Evolutionary conservation across 2,797 vertebrate species (phyloP).

Genomic region (Falco concolor): DNA sequence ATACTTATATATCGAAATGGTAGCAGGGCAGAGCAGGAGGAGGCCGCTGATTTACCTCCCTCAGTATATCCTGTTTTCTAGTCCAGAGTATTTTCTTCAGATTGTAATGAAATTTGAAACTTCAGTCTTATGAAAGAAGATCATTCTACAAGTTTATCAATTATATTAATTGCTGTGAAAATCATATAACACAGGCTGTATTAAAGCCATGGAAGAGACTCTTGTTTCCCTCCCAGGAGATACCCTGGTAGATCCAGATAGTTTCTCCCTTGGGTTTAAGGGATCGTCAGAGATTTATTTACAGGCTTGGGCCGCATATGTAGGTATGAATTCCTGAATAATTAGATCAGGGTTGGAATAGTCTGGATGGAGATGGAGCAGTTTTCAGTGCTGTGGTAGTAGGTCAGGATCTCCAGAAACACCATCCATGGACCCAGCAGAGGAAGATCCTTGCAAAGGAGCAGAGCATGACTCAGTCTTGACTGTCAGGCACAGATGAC

Average conservation of each 20-base stretch:
- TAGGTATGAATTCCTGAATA: not conserved
- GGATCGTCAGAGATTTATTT: not conserved
- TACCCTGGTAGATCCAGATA: not conserved
- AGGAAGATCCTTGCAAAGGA: not conserved
- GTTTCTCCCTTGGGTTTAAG: not conserved
- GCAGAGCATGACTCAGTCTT: not conserved
- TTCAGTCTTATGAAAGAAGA: not conserved
- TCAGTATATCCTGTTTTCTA: not conserved
- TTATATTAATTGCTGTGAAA: conserved; percentile 4
- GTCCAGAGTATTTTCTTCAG: not conserved
- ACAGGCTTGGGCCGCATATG: not conserved
- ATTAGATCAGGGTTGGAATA: not conserved
- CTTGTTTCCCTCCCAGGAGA: not conserved
- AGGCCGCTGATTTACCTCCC: not conserved
- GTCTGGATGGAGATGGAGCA: not conserved
- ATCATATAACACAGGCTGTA: not conserved
- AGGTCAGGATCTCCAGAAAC: not conserved
- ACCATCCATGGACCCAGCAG: fast-evolving
- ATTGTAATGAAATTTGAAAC: not conserved
- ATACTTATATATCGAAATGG: not conserved
- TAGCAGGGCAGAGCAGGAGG: not conserved
- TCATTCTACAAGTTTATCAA: not conserved
- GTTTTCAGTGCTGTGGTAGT: not conserved
- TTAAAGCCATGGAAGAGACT: not conserved
- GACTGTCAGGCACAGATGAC: not conserved